Percentiles rank a stretch among this genome's conserved stretches.
Evolutionary conservation across 2,888 invertebrate species (phyloP).

Genomic region (Hipparchia semele): DNA sequence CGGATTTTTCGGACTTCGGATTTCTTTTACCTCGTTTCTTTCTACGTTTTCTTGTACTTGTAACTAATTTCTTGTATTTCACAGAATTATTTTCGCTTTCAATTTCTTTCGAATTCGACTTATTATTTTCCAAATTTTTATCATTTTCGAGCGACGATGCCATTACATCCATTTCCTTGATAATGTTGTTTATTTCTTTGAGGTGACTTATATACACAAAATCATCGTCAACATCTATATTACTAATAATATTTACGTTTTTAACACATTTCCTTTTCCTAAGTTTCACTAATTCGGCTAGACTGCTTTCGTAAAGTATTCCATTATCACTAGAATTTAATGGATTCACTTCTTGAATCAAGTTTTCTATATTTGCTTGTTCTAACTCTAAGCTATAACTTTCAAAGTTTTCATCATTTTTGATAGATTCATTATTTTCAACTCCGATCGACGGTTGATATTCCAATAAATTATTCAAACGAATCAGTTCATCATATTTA

Average conservation of each 20-base stretch:
- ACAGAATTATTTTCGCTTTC: not conserved
- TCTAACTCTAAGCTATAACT: not conserved
- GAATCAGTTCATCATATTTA: not conserved
- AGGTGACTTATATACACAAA: not conserved
- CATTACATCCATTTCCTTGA: not conserved
- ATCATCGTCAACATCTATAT: not conserved
- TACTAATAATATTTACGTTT: not conserved
- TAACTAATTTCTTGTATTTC: not conserved
- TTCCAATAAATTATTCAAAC: not conserved
- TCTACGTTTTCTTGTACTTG: not conserved
- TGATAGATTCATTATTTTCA: not conserved
- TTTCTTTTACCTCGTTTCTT: not conserved
- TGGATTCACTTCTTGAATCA: not conserved
- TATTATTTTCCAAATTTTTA: not conserved
- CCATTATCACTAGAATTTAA: not conserved
- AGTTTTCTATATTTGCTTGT: not conserved
- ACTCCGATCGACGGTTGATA: too few species aligned
- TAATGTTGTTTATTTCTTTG: not conserved
- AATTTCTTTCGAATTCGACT: not conserved
- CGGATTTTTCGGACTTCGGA: not conserved
- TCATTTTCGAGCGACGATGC: not conserved
- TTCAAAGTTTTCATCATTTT: not conserved
- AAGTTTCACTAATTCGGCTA: slow-evolving; percentile 4
- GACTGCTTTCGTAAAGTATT: not conserved
- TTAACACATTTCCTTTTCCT: slow-evolving; percentile 8